Percentiles rank a stretch among this genome's conserved stretches.
Conservation (phyloP, 2,888 invertebrate species). For the Folsomia candida region DNA sequence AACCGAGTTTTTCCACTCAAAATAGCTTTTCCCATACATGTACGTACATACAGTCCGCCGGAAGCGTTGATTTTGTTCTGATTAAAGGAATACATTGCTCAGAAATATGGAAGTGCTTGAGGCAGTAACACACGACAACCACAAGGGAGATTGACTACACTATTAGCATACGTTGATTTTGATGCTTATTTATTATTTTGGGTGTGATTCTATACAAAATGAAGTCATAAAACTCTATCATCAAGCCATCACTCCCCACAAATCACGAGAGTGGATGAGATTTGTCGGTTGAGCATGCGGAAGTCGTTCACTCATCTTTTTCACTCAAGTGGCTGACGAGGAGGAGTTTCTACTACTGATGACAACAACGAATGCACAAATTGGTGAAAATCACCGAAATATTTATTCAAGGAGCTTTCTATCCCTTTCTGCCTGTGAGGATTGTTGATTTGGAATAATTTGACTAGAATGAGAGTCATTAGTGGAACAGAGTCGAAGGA, state of each 20-base stretch:
- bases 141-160: too few species aligned
- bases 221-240: too few species aligned
- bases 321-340: background rate
- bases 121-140: background rate
- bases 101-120: background rate
- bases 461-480: constrained; percentile 49
- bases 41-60: background rate
- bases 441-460: constrained; percentile 46
- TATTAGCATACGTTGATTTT: too few species aligned
- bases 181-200: too few species aligned
- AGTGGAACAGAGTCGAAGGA: constrained; percentile 25
- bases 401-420: constrained; percentile 31
- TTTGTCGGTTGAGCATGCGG: background rate
- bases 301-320: background rate
- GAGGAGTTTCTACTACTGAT: constrained; percentile 4
- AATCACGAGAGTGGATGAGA: too few species aligned
- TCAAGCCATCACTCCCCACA: too few species aligned
- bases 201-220: too few species aligned
- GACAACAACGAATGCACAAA: constrained; percentile 6
- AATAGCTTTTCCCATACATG: background rate
- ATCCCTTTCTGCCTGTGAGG: too few species aligned
- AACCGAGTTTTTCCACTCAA: background rate
- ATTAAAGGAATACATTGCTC: background rate
- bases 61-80: constrained; percentile 5
- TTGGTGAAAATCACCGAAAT: background rate